phyloP scores from a whole-genome alignment of 2,113 vertebrate species.

The Nyctereutes procyonoides region DNA sequence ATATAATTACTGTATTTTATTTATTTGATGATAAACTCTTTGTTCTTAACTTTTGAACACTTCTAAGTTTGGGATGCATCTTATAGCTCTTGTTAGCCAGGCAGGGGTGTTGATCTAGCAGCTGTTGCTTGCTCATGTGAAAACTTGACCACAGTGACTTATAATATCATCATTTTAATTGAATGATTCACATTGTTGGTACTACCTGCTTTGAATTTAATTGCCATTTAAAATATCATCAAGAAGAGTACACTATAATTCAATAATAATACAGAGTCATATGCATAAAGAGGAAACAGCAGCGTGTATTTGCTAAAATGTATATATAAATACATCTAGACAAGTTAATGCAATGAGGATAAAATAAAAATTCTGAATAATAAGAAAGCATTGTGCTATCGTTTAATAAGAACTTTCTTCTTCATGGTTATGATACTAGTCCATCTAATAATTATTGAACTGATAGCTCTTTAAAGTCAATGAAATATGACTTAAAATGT shows the following conservation, averaged over 20 bases:
- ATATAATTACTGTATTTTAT: neutral
- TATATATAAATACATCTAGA: neutral
- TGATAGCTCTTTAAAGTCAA: neutral
- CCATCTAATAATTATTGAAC: neutral
- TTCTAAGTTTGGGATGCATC: neutral
- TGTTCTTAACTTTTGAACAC: neutral
- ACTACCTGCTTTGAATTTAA: neutral
- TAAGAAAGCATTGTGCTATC: neutral
- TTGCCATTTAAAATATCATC: neutral
- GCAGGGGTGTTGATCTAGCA: neutral
- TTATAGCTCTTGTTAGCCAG: neutral
- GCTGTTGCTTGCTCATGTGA: neutral
- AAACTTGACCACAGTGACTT: neutral
- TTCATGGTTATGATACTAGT: neutral
- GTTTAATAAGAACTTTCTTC: neutral
- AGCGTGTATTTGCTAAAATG: neutral
- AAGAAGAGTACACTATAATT: neutral
- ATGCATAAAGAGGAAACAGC: neutral
- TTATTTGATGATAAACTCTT: neutral
- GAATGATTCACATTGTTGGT: neutral
- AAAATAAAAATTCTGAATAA: conserved; percentile 49
- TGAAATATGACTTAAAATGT: neutral
- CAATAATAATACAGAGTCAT: neutral
- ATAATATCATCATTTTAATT: neutral
- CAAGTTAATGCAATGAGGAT: conserved; percentile 9